phyloP scores from a whole-genome alignment of 2,113 vertebrate species.

The Tinamus guttatus region DNA sequence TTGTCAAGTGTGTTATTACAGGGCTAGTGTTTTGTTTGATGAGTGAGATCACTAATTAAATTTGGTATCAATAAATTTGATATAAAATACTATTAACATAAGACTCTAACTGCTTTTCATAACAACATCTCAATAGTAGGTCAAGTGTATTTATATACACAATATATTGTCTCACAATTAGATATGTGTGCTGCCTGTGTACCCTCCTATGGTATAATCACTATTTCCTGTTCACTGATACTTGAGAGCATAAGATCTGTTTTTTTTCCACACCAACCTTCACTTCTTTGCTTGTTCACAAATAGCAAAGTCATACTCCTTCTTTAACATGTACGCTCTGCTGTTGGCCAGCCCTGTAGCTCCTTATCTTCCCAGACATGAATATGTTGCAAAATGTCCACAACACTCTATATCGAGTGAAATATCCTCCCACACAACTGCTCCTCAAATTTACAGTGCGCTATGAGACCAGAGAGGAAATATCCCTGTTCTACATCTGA shows the following conservation, averaged over 20 bases:
- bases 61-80: too few relatives aligned
- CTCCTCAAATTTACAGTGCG: neutral
- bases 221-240: neutral
- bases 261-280: neutral
- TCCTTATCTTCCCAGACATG: neutral
- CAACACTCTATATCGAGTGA: neutral
- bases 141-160: neutral
- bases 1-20: too few relatives aligned
- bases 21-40: too few relatives aligned
- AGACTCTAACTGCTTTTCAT: too few relatives aligned
- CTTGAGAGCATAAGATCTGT: neutral
- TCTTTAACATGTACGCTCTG: neutral
- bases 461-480: neutral
- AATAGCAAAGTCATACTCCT: neutral
- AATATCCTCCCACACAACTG: neutral
- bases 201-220: fast-evolving
- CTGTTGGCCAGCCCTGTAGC: neutral
- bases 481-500: neutral
- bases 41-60: too few relatives aligned
- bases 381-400: neutral
- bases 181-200: neutral
- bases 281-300: neutral
- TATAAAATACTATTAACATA: too few relatives aligned
- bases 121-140: neutral
- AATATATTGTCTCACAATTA: neutral